Evolutionary conservation across 2,797 vertebrate genomes (phyloP).

Genomic region (Percopsis omiscomaycus): DNA sequence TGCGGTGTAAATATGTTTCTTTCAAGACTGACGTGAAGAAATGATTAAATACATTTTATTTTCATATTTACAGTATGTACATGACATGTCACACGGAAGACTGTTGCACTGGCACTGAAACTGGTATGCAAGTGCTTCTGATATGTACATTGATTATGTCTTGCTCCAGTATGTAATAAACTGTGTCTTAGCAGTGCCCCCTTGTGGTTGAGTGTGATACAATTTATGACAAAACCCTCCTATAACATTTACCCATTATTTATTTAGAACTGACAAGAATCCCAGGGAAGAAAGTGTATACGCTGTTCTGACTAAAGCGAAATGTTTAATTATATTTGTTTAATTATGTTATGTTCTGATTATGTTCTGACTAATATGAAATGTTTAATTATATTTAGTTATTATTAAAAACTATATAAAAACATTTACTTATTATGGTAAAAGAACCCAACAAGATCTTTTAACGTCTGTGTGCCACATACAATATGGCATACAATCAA

Average conservation of each 20-base stretch:
- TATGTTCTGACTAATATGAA: too few relatives aligned
- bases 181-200: conserved; percentile 68
- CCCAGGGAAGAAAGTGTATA: background rate
- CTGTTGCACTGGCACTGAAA: conserved; percentile 27
- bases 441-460: too few relatives aligned
- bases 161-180: conserved; percentile 39
- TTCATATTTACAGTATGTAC: too few relatives aligned
- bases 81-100: conserved; percentile 6
- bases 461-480: conserved; percentile 5
- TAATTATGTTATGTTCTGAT: too few relatives aligned
- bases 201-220: conserved; percentile 55
- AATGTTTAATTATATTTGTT: too few relatives aligned
- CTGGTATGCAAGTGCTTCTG: conserved; percentile 23
- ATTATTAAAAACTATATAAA: conserved; percentile 14
- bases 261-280: background rate
- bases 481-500: background rate
- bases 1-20: too few relatives aligned
- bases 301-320: background rate
- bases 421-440: background rate
- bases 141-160: conserved; percentile 25
- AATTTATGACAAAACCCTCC: conserved; percentile 14
- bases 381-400: background rate
- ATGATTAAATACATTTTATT: too few relatives aligned
- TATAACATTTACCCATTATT: background rate
- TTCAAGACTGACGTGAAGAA: too few relatives aligned